Evolutionary conservation across 2,888 invertebrate genomes (phyloP).

Genomic region (Megalurothrips usitatus): DNA sequence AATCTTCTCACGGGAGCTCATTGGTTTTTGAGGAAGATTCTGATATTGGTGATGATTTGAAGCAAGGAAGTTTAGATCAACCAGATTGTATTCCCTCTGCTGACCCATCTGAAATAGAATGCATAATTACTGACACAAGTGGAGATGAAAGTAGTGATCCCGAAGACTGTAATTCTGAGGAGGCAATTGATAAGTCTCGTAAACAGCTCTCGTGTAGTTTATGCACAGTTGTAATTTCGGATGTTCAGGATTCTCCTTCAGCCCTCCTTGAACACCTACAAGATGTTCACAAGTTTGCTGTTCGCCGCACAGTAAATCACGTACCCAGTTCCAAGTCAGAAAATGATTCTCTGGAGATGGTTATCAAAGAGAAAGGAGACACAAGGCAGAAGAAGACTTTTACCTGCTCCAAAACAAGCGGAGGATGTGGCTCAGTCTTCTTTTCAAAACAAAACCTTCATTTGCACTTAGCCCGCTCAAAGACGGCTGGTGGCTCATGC

Average conservation of each 20-base stretch:
- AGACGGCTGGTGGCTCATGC: neutral
- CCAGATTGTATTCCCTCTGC: neutral
- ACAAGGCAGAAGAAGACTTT: neutral
- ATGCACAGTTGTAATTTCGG: neutral
- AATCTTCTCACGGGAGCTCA: neutral
- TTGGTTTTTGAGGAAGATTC: neutral
- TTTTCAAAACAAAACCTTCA: neutral
- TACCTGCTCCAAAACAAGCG: neutral
- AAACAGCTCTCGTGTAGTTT: neutral
- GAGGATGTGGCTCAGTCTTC: neutral
- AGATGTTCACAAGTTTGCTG: neutral
- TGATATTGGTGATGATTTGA: neutral
- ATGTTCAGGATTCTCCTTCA: neutral
- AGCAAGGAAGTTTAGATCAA: neutral
- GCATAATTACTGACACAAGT: slow-evolving; percentile 36
- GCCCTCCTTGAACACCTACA: neutral
- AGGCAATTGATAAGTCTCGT: neutral
- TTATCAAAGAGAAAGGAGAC: neutral
- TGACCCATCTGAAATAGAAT: slow-evolving; percentile 36
- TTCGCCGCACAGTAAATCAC: neutral
- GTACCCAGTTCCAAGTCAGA: neutral
- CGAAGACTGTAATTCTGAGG: neutral
- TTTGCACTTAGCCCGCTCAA: neutral
- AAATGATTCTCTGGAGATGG: neutral
- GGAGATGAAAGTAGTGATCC: slow-evolving; percentile 35